Base-by-base conservation (phyloP, 2,888 invertebrate genomes). In the Nomada ferruginata region DNA sequence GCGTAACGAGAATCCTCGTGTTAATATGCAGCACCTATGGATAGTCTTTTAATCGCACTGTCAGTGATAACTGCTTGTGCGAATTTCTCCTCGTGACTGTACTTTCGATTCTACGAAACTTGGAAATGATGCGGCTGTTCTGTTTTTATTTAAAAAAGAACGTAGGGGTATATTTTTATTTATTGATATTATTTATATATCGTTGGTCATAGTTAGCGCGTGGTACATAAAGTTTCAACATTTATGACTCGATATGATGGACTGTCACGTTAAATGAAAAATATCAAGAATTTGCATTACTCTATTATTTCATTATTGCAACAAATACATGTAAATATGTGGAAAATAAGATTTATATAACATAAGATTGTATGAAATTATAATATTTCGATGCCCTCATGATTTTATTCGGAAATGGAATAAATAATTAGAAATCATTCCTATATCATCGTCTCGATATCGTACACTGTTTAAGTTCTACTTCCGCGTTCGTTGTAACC, bases 1-100 rank as follows among this genome's bases (percentile, higher is more conserved):
- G 79, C 87, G 86, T 85, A 90, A 90, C 75, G 26, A 61, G 53
- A 81, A 64, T 79, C 77, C 79, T 79, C 78, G 71, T 60, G 57
- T 85, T 85, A 85, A 85, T 85, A 79, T 73, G 76, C 65, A 68
- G 64, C 64, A 63, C 59, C 53, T 72, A 29, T 77, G 65, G 70
- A 77, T 69, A 29, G 29, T 60, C 23, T 75, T 55, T 57, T 76
- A 42, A 64, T 42, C 47, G 53, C 9, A 47, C 72, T n/a, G 42
- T 10, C 42, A 36, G 9, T 52, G 61, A 18, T 20, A 47, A 64
- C 53, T 10, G n/a, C 9, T 36, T 36, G 36, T 36, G 20, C 65
- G 52, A 44, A 52, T 68, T 44, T 69, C 36, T 55, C 26, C 52
- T 15, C 26, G 3, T 5, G 60, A 53, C 9, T 11, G 15, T 44